A percentile compares a stretch with the other conserved stretches of the same genome.
Conservation (phyloP, 2,797 vertebrate genomes). For the Microchirus variegatus region DNA sequence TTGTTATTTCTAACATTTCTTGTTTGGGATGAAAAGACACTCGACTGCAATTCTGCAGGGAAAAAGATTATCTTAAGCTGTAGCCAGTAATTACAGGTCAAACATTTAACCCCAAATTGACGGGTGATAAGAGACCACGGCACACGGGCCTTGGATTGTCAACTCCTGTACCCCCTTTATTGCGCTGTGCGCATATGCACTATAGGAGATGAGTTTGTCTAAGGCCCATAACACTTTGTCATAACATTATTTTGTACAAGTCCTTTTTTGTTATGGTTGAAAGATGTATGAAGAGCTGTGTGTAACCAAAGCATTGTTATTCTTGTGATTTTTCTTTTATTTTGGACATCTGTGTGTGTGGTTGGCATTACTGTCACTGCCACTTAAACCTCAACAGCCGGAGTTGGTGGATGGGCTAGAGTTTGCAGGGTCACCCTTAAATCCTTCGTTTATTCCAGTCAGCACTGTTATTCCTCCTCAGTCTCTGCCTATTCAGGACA, state of each 20-base stretch:
- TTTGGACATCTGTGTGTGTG: conserved; percentile 25
- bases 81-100: conserved; percentile 64
- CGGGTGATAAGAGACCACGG: conserved; percentile 72
- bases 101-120: conserved; percentile 70
- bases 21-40: conserved; percentile 63
- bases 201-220: conserved; percentile 75
- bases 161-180: conserved; percentile 78
- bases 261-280: conserved; percentile 70
- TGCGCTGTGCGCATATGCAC: conserved; percentile 88
- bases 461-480: conserved; percentile 50
- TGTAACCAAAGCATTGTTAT: conserved; percentile 74
- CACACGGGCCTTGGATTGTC: conserved; percentile 66
- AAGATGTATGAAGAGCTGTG: conserved; percentile 65
- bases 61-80: conserved; percentile 65
- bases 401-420: conserved; percentile 41
- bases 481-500: conserved; percentile 32
- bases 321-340: conserved; percentile 35
- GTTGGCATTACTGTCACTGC: conserved; percentile 54
- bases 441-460: conserved; percentile 47
- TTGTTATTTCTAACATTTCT: conserved; percentile 14
- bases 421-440: conserved; percentile 26
- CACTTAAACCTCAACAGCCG: conserved; percentile 50
- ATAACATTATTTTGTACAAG: conserved; percentile 75
- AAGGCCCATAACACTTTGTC: conserved; percentile 71
- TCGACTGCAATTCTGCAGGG: conserved; percentile 78